Evolutionary conservation across 2,797 vertebrate genomes (phyloP), one percentile per base, ranked within the genome.

Genomic region (Darevskia mixta): DNA sequence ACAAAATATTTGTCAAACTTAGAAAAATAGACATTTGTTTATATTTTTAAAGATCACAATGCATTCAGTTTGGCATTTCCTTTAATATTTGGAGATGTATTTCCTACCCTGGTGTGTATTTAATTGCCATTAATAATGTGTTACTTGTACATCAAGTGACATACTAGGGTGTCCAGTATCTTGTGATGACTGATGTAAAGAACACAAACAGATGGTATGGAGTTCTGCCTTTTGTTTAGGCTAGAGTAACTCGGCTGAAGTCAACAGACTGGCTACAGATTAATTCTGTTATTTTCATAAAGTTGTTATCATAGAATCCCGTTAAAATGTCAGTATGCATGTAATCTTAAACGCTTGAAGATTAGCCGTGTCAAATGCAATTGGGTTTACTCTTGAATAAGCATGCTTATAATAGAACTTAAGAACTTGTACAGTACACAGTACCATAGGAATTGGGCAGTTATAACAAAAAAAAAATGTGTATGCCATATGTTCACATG

Each of bases 71-170:
- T 49, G 29, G 43, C 80, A 41, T 76, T 11, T 25, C 5, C 13
- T 77, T 32, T 86, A 87, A 18, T 66, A 71, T 89, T 88, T 93
- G 25, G 69, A 9, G 3, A 43, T 90, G 72, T 38, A 1, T 38
- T 55, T 55, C 49, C 49, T 7, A n/a, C 15, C 0, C 8, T 82
- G 82, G 75, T 7, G 23, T 23, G 2, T 55, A 5, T 81, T 89
- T 45, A 55, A 49, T 87, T 76, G 41, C 4, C 45, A 11, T 82
- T 67, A 82, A 3, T 85, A 76, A 66, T 6, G 83, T 4, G 3
- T 23, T 13, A 11, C 35, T 2, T 87, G 67, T 61, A 73, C 13
- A 18, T 88, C 10, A 13, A 58, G 0, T 64, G 75, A 6, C n/a
- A 17, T 84, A 2, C 25, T 3, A 87, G 78, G 41, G 85, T 88